Conservation (phyloP, 1,140 invertebrate genomes). For the Bombus waltoni region DNA sequence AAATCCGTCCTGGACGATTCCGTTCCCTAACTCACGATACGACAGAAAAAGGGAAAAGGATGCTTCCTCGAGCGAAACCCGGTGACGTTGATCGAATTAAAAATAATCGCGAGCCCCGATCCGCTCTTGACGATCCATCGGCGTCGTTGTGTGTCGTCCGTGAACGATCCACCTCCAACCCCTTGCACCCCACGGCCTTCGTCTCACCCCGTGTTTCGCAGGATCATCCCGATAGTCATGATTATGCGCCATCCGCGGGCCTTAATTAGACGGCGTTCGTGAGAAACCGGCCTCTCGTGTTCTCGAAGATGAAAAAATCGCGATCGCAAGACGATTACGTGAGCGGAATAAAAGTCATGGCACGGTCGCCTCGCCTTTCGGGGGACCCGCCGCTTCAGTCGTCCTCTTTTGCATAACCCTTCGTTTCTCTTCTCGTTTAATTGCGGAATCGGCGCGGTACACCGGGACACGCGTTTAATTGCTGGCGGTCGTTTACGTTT, state of each 20-base stretch:
- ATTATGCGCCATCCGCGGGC: slow-evolving; percentile 48
- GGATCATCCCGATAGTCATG: slow-evolving; percentile 52
- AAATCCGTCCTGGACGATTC: slow-evolving; percentile 60
- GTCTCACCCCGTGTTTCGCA: neutral
- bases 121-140: slow-evolving; percentile 41
- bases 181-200: slow-evolving; percentile 1
- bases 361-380: neutral
- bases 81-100: slow-evolving; percentile 68
- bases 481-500: slow-evolving; percentile 27
- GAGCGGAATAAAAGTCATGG: slow-evolving; percentile 38
- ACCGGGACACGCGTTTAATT: slow-evolving; percentile 40
- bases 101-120: slow-evolving; percentile 56
- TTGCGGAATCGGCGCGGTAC: slow-evolving; percentile 31
- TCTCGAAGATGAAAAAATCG: slow-evolving; percentile 47
- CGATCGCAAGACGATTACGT: slow-evolving; percentile 51
- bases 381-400: neutral
- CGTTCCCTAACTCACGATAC: slow-evolving; percentile 54
- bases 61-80: slow-evolving; percentile 35
- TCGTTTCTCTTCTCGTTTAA: slow-evolving; percentile 35
- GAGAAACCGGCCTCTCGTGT: slow-evolving; percentile 40
- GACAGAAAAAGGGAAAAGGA: slow-evolving; percentile 45
- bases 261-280: slow-evolving; percentile 58
- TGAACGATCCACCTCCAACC: neutral
- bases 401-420: slow-evolving; percentile 45
- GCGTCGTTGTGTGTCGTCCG: neutral